Conservation (phyloP, 1,140 invertebrate species). For the Helicorthomorpha holstii region DNA sequence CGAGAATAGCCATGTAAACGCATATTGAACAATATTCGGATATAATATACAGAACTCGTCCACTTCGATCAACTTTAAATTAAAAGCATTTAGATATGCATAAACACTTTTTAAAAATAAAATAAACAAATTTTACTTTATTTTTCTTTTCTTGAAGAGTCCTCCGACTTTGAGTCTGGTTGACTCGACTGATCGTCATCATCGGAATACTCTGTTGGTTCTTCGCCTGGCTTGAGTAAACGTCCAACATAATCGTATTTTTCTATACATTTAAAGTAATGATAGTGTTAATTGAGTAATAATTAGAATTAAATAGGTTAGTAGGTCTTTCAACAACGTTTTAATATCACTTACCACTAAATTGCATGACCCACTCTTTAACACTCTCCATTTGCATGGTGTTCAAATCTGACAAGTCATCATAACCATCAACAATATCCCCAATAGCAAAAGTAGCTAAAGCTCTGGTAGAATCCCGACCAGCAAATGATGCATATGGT, state of each 20-base stretch:
- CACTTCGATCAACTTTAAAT: no score
- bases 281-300: background rate
- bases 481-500: constrained; percentile 84
- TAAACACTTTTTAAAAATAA: no score
- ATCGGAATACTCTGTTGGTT: constrained; percentile 79
- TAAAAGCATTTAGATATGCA: no score
- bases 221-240: constrained; percentile 77
- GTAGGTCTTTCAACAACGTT: background rate
- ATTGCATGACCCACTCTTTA: constrained; percentile 91
- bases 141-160: no score
- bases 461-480: constrained; percentile 85
- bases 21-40: no score
- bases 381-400: constrained; percentile 47
- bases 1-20: no score
- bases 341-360: constrained; percentile 49
- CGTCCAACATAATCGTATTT: constrained; percentile 86
- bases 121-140: no score
- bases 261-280: constrained; percentile 58
- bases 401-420: constrained; percentile 86
- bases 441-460: constrained; percentile 84
- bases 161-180: constrained; percentile 2
- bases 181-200: constrained; percentile 42
- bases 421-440: constrained; percentile 67
- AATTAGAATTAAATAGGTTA: background rate
- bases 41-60: no score